A percentile compares a stretch with the other conserved stretches of the same genome.
Conservation (phyloP, 2,888 invertebrate species). For the Cosmopolites sordidus region DNA sequence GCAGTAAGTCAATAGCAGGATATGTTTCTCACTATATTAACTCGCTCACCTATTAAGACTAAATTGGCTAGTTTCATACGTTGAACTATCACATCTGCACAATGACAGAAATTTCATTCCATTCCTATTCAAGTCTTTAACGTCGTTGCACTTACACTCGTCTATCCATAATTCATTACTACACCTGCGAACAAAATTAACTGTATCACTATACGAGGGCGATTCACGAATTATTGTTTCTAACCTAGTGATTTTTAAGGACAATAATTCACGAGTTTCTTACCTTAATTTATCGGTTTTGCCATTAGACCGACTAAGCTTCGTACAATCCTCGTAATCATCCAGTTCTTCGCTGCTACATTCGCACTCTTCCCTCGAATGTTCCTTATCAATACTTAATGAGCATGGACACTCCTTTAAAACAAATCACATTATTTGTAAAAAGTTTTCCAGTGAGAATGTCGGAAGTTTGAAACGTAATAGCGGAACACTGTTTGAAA, state of each 20-base stretch:
- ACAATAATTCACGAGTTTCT: neutral
- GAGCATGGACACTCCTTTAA: slow-evolving; percentile 24
- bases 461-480: too few species aligned
- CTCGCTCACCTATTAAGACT: slow-evolving; percentile 22
- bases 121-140: slow-evolving; percentile 29
- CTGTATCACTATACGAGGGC: too few species aligned
- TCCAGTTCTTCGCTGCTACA: slow-evolving; percentile 24
- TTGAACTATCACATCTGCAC: slow-evolving; percentile 45
- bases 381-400: slow-evolving; percentile 13
- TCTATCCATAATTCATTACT: slow-evolving; percentile 40
- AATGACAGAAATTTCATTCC: slow-evolving; percentile 15
- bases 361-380: slow-evolving; percentile 16
- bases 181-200: too few species aligned
- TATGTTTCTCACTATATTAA: too few species aligned
- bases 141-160: slow-evolving; percentile 41
- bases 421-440: too few species aligned
- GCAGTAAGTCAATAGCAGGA: too few species aligned
- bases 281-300: slow-evolving; percentile 36
- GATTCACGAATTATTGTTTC: too few species aligned
- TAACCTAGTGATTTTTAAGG: too few species aligned
- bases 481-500: too few species aligned
- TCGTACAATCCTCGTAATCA: slow-evolving; percentile 24
- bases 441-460: too few species aligned
- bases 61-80: slow-evolving; percentile 1
- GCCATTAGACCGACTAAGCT: slow-evolving; percentile 25